These are phyloP conservation scores for Thalpophila matura DNA, from an alignment of 2,888 invertebrate genomes.

Conservation along the genomic window DNA sequence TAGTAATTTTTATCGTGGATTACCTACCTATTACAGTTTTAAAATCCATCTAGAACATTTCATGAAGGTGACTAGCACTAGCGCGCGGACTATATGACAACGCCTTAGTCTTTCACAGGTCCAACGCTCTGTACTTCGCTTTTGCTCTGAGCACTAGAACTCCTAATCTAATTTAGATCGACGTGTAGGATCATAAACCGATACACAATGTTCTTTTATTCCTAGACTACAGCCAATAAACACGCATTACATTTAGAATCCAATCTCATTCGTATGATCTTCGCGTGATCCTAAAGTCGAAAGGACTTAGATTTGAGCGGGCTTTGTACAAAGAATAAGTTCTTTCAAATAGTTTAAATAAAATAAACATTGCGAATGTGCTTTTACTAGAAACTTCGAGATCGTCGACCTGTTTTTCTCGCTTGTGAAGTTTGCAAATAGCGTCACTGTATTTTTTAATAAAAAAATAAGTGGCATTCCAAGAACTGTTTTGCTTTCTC, in stretches of 20 bases:
- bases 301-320: constrained; percentile 9
- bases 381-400: constrained; percentile 13
- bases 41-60: too few species aligned
- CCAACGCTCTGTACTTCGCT: background rate
- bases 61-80: too few species aligned
- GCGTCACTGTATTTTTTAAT: constrained; percentile 28
- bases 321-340: background rate
- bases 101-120: background rate
- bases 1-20: too few species aligned
- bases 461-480: constrained; percentile 21
- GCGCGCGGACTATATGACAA: too few species aligned
- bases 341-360: constrained; percentile 12
- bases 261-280: constrained; percentile 32
- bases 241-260: constrained; percentile 23
- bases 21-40: too few species aligned
- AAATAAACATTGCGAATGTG: constrained; percentile 12
- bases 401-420: constrained; percentile 18
- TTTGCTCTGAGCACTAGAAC: background rate
- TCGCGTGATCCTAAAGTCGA: constrained; percentile 12
- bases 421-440: constrained; percentile 23
- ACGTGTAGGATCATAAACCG: constrained; percentile 24
- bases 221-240: constrained; percentile 31
- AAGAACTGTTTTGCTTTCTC: background rate
- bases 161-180: constrained; percentile 20
- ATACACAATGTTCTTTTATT: constrained; percentile 27